A percentile compares a stretch with the other conserved stretches of the same genome.
phyloP scores from a whole-genome alignment of 2,113 vertebrate genomes.

The Protobothrops mucrosquamatus region DNA sequence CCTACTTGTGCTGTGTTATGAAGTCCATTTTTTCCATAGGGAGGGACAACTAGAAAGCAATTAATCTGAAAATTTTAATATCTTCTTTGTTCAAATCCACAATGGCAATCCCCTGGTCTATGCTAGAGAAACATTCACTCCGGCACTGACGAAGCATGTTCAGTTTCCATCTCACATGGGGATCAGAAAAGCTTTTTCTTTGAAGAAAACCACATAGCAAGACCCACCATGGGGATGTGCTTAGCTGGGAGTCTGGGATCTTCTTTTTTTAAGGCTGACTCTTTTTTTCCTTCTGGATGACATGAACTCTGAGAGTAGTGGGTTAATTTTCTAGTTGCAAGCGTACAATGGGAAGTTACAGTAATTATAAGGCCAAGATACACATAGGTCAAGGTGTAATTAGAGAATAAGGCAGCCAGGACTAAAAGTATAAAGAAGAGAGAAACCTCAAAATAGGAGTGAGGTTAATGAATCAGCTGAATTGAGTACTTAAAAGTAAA shows the following conservation, averaged over 20 bases:
- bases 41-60: slow-evolving; percentile 44
- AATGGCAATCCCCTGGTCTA: background rate
- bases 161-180: background rate
- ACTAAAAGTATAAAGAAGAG: slow-evolving; percentile 28
- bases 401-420: slow-evolving; percentile 30
- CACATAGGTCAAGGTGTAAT: slow-evolving; percentile 34
- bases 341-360: slow-evolving; percentile 19
- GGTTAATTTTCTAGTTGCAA: background rate
- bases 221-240: background rate
- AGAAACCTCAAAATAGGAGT: slow-evolving; percentile 10
- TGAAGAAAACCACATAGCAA: background rate
- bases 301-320: background rate
- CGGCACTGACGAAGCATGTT: background rate
- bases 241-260: background rate
- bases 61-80: background rate
- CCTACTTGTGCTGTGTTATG: slow-evolving; percentile 9
- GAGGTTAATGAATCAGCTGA: background rate
- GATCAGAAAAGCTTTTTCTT: background rate
- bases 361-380: slow-evolving; percentile 19
- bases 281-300: background rate
- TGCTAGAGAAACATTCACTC: background rate
- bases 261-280: background rate
- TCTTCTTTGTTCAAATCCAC: background rate
- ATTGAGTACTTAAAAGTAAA: background rate
- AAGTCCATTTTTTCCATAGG: slow-evolving; percentile 12